Base-by-base conservation (phyloP, 2,113 vertebrate genomes). In the Nycticryphes semicollaris region DNA sequence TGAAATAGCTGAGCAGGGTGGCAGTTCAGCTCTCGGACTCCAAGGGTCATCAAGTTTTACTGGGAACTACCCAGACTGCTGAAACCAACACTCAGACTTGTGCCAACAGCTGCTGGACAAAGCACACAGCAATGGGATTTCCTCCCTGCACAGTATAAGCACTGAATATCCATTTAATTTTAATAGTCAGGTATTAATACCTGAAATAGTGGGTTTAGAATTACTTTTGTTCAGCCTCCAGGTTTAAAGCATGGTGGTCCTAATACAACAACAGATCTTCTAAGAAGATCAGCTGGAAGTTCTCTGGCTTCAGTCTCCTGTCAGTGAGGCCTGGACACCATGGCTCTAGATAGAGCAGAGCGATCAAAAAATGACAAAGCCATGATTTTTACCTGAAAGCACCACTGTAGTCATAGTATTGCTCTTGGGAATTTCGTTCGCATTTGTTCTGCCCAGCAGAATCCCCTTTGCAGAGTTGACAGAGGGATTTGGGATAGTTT, bases 321-420 rank as follows among this genome's bases (percentile, higher is more conserved):
- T 63, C 70, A 48, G 12, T 21, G 37, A 83, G 24, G 37, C 21
- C 45, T 67, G 30, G 41, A 39, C n/a, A 82, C 2, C 4, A 56
- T 15, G 15, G 47, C 76, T 56, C 14, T 7, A 41, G 53, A 75
- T 9, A 62, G 41, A 0, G 28, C 28, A 54, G 4, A 54, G 53
- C 11, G 28, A 54, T 54, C 14, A 30, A 54, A 54, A 53, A 41
- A 16, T 9, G 24, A 53, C 16, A 75, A 23, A 62, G 21, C 64
- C 14, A 24, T 8, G 11, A 59, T n/a, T 63, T 50, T 96, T 97
- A 99, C 99, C 99, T 98, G 98, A 99, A 99, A 84, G 99, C 99
- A 19, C 99, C 99, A 13, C 97, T 98, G 82, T 99, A 99, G 95
- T 96, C 96, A 37, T 97, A 99, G 94, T 99, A 99, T 59, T 21